Conservation (phyloP, 2,113 vertebrate species). For the Phoxinus phoxinus region DNA sequence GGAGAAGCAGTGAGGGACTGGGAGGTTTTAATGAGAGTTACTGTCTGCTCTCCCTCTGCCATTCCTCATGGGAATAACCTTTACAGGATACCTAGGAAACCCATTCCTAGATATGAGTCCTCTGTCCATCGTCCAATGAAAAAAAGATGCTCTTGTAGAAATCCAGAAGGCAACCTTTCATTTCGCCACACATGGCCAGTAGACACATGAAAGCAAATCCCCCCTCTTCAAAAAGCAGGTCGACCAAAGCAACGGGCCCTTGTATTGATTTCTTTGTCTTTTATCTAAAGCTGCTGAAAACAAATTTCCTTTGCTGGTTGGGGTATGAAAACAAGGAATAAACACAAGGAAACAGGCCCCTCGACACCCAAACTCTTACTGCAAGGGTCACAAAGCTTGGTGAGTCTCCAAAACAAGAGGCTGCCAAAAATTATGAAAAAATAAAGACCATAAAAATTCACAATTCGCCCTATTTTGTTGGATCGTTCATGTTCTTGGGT, state of each 20-base stretch:
- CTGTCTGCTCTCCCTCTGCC: constrained; percentile 38
- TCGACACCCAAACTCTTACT: not conserved
- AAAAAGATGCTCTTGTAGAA: constrained; percentile 2
- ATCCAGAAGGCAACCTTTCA: constrained; percentile 51
- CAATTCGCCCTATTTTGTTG: not conserved
- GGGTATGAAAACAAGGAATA: constrained; percentile 6
- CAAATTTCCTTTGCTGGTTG: constrained; percentile 26
- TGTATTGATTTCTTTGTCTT: constrained; percentile 48
- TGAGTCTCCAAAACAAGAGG: not conserved
- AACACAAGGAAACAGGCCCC: constrained; percentile 13
- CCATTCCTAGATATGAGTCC: constrained; percentile 26
- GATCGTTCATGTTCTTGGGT: not conserved
- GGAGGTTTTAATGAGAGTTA: constrained; percentile 59
- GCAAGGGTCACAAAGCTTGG: not conserved
- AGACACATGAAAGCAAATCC: constrained; percentile 50
- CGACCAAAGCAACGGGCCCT: constrained; percentile 33
- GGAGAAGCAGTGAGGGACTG: not conserved
- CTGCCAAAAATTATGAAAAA: not conserved
- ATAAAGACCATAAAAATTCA: not conserved
- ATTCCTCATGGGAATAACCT: constrained; percentile 53
- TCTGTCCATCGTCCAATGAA: not conserved
- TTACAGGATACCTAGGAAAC: constrained; percentile 47
- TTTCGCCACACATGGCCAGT: constrained; percentile 35
- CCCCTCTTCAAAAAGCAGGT: constrained; percentile 43
- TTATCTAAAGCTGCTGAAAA: constrained; percentile 54